Percentiles rank a stretch among this genome's conserved stretches.
Evolutionary conservation across 2,113 vertebrate genomes (phyloP).

Genomic region (Psammodynastes pulverulentus): DNA sequence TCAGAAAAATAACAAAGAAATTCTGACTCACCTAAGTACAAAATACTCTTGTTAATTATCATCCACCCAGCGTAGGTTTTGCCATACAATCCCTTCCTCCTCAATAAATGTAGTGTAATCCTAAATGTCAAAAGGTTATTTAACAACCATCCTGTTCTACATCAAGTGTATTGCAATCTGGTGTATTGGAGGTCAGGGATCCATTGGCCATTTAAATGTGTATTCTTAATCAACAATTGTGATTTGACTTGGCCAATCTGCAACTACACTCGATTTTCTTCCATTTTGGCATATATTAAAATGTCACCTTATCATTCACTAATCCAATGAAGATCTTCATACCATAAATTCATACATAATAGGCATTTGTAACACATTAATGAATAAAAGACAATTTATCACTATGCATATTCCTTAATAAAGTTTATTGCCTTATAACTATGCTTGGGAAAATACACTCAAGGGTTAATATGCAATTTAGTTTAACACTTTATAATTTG

Average conservation of each 20-base stretch:
- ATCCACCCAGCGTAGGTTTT: neutral
- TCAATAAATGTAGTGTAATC: neutral
- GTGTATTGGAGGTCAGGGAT: neutral
- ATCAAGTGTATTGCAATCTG: neutral
- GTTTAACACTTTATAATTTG: conserved; percentile 73
- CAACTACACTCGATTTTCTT: neutral
- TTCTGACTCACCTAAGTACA: neutral
- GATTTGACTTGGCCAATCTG: neutral
- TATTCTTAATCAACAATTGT: neutral
- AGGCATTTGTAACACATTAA: conserved; percentile 4
- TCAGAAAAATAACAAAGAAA: neutral
- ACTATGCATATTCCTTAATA: conserved; percentile 61
- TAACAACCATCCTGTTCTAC: neutral
- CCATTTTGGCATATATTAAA: neutral
- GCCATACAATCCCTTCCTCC: neutral
- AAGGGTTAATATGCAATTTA: conserved; percentile 76
- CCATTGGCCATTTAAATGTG: neutral
- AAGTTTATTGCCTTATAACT: conserved; percentile 80
- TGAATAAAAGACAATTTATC: conserved; percentile 52
- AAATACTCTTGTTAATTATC: neutral
- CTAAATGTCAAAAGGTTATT: neutral
- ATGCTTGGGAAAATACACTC: conserved; percentile 78
- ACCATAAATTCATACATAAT: neutral
- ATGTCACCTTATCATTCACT: neutral
- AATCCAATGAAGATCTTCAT: neutral